These are phyloP conservation scores for Leptopilina boulardi DNA, from an alignment of 1,140 invertebrate species.

Conservation along the genomic window DNA sequence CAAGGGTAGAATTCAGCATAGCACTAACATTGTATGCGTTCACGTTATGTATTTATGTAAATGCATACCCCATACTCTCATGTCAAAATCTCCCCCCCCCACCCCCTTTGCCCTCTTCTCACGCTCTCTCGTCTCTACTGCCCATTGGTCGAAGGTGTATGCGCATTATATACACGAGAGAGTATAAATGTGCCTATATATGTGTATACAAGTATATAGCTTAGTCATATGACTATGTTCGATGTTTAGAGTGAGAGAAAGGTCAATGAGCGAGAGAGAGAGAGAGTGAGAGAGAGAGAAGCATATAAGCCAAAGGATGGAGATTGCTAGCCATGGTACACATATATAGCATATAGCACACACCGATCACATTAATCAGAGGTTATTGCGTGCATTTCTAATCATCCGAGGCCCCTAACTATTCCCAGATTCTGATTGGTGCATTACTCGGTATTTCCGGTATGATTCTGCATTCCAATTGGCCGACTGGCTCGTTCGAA, in stretches of 20 bases:
- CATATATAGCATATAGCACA: slow-evolving; percentile 60
- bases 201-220: slow-evolving; percentile 38
- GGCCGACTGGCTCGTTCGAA: slow-evolving; percentile 62
- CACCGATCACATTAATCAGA: slow-evolving; percentile 77
- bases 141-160: slow-evolving; percentile 64
- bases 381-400: slow-evolving; percentile 78
- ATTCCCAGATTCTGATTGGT: slow-evolving; percentile 76
- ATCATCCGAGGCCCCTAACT: slow-evolving; percentile 75
- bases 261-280: slow-evolving; percentile 42
- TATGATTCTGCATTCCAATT: slow-evolving; percentile 76
- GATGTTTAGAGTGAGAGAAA: slow-evolving; percentile 43
- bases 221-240: slow-evolving; percentile 43
- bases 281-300: slow-evolving; percentile 60
- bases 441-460: slow-evolving; percentile 77
- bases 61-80: slow-evolving; percentile 70
- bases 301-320: slow-evolving; percentile 68
- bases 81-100: slow-evolving; percentile 50
- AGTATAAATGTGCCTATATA: slow-evolving; percentile 44
- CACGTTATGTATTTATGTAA: slow-evolving; percentile 77
- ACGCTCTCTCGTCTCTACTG: slow-evolving; percentile 51
- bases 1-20: slow-evolving; percentile 76
- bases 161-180: slow-evolving; percentile 50
- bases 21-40: slow-evolving; percentile 76
- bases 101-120: slow-evolving; percentile 50
- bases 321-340: slow-evolving; percentile 49